phyloP scores from a whole-genome alignment of 2,888 invertebrate species.

The Diarsia dahlii region DNA sequence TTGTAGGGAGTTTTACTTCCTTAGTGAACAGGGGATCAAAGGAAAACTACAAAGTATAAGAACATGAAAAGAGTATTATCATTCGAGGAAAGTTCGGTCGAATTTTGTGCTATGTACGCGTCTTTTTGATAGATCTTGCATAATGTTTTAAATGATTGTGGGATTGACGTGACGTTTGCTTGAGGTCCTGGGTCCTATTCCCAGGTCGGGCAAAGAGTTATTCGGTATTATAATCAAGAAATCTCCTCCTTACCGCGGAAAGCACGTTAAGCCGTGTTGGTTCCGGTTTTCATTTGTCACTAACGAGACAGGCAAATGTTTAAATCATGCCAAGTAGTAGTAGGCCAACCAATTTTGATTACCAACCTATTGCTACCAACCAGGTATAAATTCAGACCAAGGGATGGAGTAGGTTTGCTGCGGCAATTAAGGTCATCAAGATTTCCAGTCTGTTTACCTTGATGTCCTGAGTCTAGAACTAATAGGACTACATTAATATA shows the following conservation, averaged over 20 bases:
- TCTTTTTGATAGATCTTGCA: neutral
- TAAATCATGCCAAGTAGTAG: no score
- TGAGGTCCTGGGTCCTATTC: no score
- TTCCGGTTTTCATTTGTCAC: no score
- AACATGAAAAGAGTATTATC: conserved; percentile 28
- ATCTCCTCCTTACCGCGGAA: no score
- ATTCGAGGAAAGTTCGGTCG: neutral
- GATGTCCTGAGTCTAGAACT: neutral
- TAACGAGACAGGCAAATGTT: no score
- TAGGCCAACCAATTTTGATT: no score
- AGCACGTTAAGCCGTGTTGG: no score
- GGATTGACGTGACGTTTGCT: neutral
- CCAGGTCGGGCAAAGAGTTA: no score
- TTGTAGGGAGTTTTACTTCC: conserved; percentile 40
- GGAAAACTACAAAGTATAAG: conserved; percentile 39
- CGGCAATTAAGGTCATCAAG: neutral
- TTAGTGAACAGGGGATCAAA: conserved; percentile 41
- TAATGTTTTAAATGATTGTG: neutral
- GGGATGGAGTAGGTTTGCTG: neutral
- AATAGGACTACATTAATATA: neutral
- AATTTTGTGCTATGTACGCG: neutral
- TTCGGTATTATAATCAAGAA: no score
- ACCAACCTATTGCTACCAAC: no score
- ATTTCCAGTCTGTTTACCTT: neutral
- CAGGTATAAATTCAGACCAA: no score